Evolutionary conservation across 2,888 invertebrate genomes (phyloP).

Genomic region (Philopedon plagiatum): DNA sequence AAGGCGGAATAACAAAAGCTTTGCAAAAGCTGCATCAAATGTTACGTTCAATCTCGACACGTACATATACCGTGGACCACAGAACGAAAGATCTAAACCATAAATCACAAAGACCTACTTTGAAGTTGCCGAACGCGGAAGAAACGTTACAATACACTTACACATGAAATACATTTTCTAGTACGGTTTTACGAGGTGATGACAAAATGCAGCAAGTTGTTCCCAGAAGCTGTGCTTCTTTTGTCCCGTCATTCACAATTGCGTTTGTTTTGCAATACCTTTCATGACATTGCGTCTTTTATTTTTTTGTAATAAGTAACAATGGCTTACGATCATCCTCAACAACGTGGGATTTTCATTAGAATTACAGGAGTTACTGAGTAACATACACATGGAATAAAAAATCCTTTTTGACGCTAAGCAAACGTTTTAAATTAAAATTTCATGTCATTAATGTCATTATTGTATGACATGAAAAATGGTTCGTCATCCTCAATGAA

Average conservation of each 20-base stretch:
- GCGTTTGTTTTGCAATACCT: constrained; percentile 9
- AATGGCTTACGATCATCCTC: constrained; percentile 2
- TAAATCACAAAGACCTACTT: neutral
- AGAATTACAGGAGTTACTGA: neutral
- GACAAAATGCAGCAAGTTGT: neutral
- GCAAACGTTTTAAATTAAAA: no score
- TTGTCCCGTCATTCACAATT: neutral
- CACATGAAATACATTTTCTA: neutral
- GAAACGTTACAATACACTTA: neutral
- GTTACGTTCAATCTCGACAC: no score
- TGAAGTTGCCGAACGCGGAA: neutral
- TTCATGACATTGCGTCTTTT: neutral
- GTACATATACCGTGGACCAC: no score
- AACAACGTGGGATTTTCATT: neutral
- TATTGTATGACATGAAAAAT: no score
- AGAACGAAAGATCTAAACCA: neutral
- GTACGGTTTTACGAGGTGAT: neutral
- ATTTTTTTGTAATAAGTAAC: neutral
- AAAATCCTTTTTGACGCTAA: no score
- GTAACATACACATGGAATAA: neutral
- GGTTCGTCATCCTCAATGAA: no score
- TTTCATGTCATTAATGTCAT: no score
- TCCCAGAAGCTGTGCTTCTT: neutral
- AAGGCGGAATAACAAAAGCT: no score
- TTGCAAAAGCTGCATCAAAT: no score